phyloP scores from a whole-genome alignment of 2,888 invertebrate genomes.

The Boloria selene region DNA sequence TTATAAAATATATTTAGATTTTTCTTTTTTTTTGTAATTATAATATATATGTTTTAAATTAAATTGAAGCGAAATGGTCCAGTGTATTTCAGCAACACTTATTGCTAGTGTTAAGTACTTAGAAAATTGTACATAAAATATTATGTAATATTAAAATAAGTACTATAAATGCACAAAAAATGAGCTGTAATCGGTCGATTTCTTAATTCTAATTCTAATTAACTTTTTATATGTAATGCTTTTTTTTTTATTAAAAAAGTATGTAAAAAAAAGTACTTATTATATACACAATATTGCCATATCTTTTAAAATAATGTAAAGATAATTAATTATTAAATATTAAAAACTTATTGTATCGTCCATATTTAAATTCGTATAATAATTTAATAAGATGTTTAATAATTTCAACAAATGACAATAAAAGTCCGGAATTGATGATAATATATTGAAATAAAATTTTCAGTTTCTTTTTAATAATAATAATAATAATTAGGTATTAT shows the following conservation, averaged over 20 bases:
- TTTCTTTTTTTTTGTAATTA: no score
- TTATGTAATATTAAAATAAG: conserved; percentile 1
- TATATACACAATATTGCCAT: no score
- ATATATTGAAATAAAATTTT: not conserved
- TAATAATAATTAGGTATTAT: no score
- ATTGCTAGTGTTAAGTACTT: conserved; percentile 1
- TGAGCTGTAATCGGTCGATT: not conserved
- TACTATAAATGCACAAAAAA: not conserved
- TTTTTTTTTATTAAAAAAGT: not conserved
- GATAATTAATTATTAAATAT: not conserved
- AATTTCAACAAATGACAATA: conserved; percentile 9
- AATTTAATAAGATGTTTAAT: not conserved
- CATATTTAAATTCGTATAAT: not conserved
- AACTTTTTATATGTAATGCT: not conserved
- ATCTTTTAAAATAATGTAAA: no score
- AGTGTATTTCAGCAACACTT: not conserved
- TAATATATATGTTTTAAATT: not conserved
- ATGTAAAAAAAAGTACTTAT: not conserved
- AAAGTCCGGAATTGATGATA: conserved; percentile 2
- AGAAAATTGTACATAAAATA: conserved; percentile 5
- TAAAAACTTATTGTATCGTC: conserved; percentile 6
- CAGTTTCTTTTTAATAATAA: not conserved
- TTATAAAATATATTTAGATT: no score
- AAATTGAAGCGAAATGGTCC: conserved; percentile 3
- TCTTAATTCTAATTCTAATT: no score